phyloP scores from a whole-genome alignment of 2,888 invertebrate species.

The Chloroclystis v-ata region DNA sequence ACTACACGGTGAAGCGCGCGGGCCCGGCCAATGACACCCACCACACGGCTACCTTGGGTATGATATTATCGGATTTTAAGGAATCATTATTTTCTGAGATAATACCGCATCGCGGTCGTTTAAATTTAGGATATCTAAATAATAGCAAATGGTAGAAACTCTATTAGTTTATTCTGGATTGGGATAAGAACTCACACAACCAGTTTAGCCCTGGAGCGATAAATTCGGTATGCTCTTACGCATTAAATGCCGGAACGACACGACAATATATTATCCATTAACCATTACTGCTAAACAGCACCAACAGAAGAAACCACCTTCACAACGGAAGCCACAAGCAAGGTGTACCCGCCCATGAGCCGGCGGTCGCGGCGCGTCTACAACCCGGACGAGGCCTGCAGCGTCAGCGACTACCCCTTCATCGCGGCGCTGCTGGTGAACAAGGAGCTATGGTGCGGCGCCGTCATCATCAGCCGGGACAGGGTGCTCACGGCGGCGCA shows the following conservation, averaged over 20 bases:
- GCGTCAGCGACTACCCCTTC: conserved; percentile 52
- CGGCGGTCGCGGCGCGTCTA: conserved; percentile 54
- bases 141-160: no score
- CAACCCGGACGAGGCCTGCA: conserved; percentile 59
- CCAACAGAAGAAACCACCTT: not conserved
- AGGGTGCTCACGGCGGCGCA: conserved; percentile 63
- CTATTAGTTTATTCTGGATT: no score
- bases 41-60: not conserved
- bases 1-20: conserved; percentile 30
- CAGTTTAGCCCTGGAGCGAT: no score
- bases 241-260: no score
- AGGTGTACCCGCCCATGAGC: conserved; percentile 38
- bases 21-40: not conserved
- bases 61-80: no score
- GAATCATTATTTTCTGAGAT: no score
- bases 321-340: conserved; percentile 10
- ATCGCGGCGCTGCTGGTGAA: conserved; percentile 66
- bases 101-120: no score
- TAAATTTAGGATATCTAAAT: no score
- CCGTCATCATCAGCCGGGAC: conserved; percentile 51
- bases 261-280: no score
- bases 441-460: conserved; percentile 65
- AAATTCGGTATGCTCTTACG: no score
- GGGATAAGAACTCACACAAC: no score
- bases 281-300: no score